Conservation (phyloP, 2,797 vertebrate species). For the Scleropages formosus region DNA sequence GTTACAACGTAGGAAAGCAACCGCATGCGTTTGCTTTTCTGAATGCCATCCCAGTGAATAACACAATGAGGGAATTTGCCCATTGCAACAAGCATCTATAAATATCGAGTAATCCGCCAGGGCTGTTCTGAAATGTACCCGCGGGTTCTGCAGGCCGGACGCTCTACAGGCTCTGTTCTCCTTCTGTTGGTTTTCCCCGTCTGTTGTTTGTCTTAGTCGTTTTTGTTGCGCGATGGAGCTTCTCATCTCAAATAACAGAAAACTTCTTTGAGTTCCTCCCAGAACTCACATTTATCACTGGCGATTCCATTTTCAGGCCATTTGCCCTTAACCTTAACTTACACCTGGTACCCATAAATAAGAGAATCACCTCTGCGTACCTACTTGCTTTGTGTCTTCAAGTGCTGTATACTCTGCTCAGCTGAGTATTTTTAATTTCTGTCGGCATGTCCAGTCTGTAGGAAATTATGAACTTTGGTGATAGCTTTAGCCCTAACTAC, state of each 20-base stretch:
- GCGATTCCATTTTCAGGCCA: not conserved
- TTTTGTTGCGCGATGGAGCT: conserved; percentile 23
- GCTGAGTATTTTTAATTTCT: not conserved
- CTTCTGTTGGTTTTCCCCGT: not conserved
- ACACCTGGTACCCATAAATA: not conserved
- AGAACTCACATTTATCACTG: not conserved
- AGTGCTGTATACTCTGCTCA: not conserved
- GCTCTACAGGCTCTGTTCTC: not conserved
- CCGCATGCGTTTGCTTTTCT: not conserved
- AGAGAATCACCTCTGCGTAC: no score
- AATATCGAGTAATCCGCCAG: conserved; percentile 13
- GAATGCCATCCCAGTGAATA: conserved; percentile 17
- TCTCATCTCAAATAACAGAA: not conserved
- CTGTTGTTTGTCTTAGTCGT: conserved; percentile 27
- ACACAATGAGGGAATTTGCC: conserved; percentile 12
- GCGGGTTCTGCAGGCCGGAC: not conserved
- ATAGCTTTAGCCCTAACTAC: no score
- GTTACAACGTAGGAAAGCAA: not conserved
- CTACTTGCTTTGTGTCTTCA: not conserved
- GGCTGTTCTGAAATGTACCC: conserved; percentile 1
- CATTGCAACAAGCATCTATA: conserved; percentile 20
- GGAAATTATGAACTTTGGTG: no score
- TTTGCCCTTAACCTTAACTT: not conserved
- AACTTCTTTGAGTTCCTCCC: conserved; percentile 13
- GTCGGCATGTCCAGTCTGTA: no score